Evolutionary conservation across 2,888 invertebrate genomes (phyloP), one percentile per base, ranked within the genome.

Genomic region (Tuta absoluta): DNA sequence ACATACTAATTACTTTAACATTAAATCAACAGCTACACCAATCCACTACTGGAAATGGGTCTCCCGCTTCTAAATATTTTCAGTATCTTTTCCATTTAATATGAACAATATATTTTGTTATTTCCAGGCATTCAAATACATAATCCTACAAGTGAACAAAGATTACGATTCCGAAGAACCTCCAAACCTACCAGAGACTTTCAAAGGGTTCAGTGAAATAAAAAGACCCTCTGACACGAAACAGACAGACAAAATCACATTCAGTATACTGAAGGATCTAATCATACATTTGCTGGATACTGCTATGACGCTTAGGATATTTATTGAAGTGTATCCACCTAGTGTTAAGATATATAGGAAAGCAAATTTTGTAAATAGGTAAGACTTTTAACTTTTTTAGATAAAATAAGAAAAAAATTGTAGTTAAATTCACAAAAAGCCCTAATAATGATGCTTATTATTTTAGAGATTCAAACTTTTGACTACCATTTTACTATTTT

Each of bases 251-350:
- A 81, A 84, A 65, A 77, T 93, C 53, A 90, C 89, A 0, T 80
- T 92, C 38, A 80, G 84, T 1, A 80, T 88, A 0, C 84, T 95
- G n/a, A 92, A 93, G 68, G 96, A 96, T 77, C 79, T 96, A 38
- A 90, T 95, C 0, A 78, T 95, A 49, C 95, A 95, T 73, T 79
- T 95, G 45, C 77, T 95, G 64, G 97, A 97, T 76, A 94, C 94
- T 14, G 92, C 94, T 0, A 93, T 94, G 75, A 95, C 95, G 0
- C 75, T 97, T 59, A 92, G 93, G 74, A 85, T 94, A 71, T 94
- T 97, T 65, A 73, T 96, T n/a, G 94, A 95, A 63, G 88, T 94
- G 0, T 95, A 94, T 75, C 93, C 94, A 0, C 87, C 93, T 7
- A 92, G 92, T 37, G 92, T 77, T 58, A 77, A 68, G 69, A 91